Conservation (phyloP, 53 echinoderm and acorn worm species). For the Patiria pectinifera region DNA sequence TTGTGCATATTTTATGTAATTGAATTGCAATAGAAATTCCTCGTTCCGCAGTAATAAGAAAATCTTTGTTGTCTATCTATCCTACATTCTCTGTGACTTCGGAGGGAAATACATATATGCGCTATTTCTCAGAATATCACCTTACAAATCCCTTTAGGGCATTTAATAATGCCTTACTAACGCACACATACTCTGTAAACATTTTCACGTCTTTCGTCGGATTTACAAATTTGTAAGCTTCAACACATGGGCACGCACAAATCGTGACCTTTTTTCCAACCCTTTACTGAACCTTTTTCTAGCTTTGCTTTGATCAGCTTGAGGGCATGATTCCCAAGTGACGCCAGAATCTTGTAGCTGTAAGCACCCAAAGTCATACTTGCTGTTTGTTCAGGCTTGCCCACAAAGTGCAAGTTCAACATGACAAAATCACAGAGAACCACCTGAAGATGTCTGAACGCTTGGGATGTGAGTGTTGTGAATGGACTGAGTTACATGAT, state of each 20-base stretch:
- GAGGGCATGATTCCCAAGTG: neutral
- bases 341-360: neutral
- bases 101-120: neutral
- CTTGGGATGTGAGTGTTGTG: too few species aligned
- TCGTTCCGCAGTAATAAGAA: neutral
- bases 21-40: too few species aligned
- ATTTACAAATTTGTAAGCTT: neutral
- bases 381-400: too few species aligned
- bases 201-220: neutral
- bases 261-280: neutral
- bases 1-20: too few species aligned
- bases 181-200: neutral
- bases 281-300: neutral
- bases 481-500: too few species aligned
- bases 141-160: neutral
- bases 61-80: neutral
- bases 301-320: neutral
- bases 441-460: too few species aligned
- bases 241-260: neutral
- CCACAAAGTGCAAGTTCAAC: too few species aligned
- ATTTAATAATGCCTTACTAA: neutral
- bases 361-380: too few species aligned
- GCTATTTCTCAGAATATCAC: neutral
- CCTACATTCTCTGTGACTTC: neutral
- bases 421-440: too few species aligned